phyloP scores from a whole-genome alignment of 2,888 invertebrate genomes.

The Drosophila algonquin region DNA sequence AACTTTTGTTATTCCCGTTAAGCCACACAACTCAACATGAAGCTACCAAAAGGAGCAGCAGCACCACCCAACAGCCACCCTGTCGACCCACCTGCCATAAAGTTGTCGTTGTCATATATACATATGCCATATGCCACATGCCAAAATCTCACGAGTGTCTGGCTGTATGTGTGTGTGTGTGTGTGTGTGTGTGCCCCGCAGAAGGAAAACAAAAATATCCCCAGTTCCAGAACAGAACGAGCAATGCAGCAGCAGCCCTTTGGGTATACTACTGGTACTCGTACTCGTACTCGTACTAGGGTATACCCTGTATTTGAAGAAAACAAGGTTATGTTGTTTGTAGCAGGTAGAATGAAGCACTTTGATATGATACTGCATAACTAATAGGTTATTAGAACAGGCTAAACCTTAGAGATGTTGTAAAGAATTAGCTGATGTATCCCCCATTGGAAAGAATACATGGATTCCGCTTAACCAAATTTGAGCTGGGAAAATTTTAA shows the following conservation, averaged over 20 bases:
- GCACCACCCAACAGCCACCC: background rate
- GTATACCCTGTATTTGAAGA: background rate
- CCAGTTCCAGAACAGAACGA: constrained; percentile 23
- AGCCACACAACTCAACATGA: constrained; percentile 15
- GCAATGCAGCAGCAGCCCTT: constrained; percentile 40
- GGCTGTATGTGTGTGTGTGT: background rate
- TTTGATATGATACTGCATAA: too few species aligned
- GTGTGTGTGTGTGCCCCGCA: constrained; percentile 11
- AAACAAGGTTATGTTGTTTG: background rate
- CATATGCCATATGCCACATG: constrained; percentile 54
- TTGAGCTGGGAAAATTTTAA: too few species aligned
- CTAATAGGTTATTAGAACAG: too few species aligned
- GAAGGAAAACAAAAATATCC: constrained; percentile 41
- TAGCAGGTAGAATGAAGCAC: background rate
- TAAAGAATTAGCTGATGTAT: too few species aligned
- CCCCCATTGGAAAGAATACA: too few species aligned
- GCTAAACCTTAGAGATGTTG: too few species aligned
- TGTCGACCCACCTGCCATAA: constrained; percentile 55
- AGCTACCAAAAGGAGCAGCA: background rate
- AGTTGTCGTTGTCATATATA: constrained; percentile 50
- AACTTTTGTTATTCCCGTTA: constrained; percentile 44
- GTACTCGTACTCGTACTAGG: background rate
- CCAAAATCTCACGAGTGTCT: constrained; percentile 52
- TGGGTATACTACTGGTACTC: constrained; percentile 7
- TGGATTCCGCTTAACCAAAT: too few species aligned